These are phyloP conservation scores for Drosophila pegasa DNA, from an alignment of 2,888 invertebrate species.

Conservation along the genomic window DNA sequence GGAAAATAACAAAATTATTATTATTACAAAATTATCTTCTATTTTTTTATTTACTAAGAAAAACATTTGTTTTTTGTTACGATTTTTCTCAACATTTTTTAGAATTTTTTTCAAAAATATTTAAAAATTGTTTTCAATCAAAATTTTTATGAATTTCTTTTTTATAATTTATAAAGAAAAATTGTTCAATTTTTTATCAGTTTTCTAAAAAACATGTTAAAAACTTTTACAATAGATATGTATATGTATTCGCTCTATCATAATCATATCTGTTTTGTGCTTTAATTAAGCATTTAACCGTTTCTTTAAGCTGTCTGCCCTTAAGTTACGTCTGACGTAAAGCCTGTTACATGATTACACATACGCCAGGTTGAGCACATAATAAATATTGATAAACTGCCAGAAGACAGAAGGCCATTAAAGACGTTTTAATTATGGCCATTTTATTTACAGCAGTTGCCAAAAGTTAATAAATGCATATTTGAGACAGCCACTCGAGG, in stretches of 20 bases:
- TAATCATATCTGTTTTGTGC: not conserved
- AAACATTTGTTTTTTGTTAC: too few species aligned
- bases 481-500: slow-evolving; percentile 27
- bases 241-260: not conserved
- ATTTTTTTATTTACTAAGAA: too few species aligned
- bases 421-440: slow-evolving; percentile 26
- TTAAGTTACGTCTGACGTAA: not conserved
- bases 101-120: too few species aligned
- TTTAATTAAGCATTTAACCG: not conserved
- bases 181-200: too few species aligned
- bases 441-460: slow-evolving; percentile 21
- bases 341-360: slow-evolving; percentile 19
- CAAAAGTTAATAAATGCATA: slow-evolving; percentile 54
- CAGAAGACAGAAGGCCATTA: not conserved
- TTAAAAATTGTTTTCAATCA: too few species aligned
- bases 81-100: too few species aligned
- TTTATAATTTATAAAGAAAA: too few species aligned
- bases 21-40: too few species aligned
- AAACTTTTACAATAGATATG: not conserved
- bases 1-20: too few species aligned
- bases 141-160: too few species aligned
- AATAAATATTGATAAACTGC: slow-evolving; percentile 1
- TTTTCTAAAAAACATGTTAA: too few species aligned
- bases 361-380: slow-evolving; percentile 24
- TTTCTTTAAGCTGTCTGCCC: not conserved